These are phyloP conservation scores for Cottoperca gobio DNA, from an alignment of 2,797 vertebrate species.

Conservation along the genomic window DNA sequence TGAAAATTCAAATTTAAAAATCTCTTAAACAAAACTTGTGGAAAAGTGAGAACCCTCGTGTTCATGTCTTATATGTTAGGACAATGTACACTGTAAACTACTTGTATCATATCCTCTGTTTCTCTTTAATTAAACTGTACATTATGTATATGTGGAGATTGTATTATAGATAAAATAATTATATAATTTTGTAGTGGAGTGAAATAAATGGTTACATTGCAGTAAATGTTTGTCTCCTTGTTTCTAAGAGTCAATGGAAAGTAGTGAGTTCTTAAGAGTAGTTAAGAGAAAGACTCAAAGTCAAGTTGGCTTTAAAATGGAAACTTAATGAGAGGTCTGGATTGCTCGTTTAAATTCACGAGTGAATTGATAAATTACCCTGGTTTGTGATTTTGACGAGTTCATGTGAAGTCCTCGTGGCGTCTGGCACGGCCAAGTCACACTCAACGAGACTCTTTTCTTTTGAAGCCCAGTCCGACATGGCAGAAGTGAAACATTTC, in stretches of 20 bases:
- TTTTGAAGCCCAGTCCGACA: constrained; percentile 42
- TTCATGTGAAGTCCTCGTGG: constrained; percentile 55
- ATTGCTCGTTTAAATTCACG: no score
- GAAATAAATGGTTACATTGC: constrained; percentile 84
- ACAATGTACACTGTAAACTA: constrained; percentile 68
- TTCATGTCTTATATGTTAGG: constrained; percentile 49
- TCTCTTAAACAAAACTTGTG: constrained; percentile 16
- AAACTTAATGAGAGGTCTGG: constrained; percentile 60
- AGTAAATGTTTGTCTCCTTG: constrained; percentile 54
- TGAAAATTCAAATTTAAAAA: constrained; percentile 3
- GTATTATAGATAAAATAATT: constrained; percentile 84
- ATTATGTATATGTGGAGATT: constrained; percentile 86
- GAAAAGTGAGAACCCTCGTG: constrained; percentile 19
- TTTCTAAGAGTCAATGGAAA: constrained; percentile 17
- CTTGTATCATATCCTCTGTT: constrained; percentile 69
- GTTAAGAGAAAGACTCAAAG: constrained; percentile 14
- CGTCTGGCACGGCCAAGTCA: constrained; percentile 48
- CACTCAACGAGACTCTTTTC: constrained; percentile 27
- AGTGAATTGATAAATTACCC: constrained; percentile 58
- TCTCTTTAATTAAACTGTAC: constrained; percentile 76
- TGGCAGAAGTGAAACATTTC: constrained; percentile 54
- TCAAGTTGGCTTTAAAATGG: constrained; percentile 44
- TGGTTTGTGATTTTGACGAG: constrained; percentile 54
- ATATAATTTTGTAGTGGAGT: constrained; percentile 87
- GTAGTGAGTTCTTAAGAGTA: constrained; percentile 2